phyloP scores from a whole-genome alignment of 1,140 invertebrate species.

The Orchestia grillus region DNA sequence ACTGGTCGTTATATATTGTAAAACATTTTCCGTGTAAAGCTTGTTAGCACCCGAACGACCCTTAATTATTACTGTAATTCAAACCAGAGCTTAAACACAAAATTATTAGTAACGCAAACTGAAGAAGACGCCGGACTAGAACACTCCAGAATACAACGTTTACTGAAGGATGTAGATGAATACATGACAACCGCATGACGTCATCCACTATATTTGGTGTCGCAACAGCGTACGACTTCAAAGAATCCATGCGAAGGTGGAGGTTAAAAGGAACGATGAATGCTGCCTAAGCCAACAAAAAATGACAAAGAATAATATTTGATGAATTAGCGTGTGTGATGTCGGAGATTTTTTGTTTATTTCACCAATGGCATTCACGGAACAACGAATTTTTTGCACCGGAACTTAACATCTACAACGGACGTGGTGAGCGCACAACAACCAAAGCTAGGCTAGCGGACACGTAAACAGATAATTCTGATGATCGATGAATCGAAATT shows the following conservation, averaged over 20 bases:
- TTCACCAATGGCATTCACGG: too few relatives aligned
- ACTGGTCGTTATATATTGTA: neutral
- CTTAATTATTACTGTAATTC: too few relatives aligned
- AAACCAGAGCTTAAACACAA: neutral
- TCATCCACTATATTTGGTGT: neutral
- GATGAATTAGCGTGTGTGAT: too few relatives aligned
- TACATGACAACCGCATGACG: neutral
- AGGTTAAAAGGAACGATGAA: neutral
- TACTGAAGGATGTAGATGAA: neutral
- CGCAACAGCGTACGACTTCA: neutral
- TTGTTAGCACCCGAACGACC: neutral
- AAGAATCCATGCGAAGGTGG: neutral
- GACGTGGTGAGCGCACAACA: too few relatives aligned
- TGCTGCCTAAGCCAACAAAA: too few relatives aligned
- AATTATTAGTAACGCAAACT: neutral
- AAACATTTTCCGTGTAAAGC: neutral
- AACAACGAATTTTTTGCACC: too few relatives aligned
- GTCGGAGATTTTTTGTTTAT: too few relatives aligned
- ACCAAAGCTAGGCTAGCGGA: too few relatives aligned
- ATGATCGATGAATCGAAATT: too few relatives aligned
- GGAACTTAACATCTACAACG: too few relatives aligned
- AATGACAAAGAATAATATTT: too few relatives aligned
- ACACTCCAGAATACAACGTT: neutral
- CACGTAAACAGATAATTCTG: too few relatives aligned
- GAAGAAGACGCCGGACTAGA: neutral